Percentiles rank a stretch among this genome's conserved stretches.
Evolutionary conservation across 2,797 vertebrate genomes (phyloP).

Genomic region (Anabas testudineus): DNA sequence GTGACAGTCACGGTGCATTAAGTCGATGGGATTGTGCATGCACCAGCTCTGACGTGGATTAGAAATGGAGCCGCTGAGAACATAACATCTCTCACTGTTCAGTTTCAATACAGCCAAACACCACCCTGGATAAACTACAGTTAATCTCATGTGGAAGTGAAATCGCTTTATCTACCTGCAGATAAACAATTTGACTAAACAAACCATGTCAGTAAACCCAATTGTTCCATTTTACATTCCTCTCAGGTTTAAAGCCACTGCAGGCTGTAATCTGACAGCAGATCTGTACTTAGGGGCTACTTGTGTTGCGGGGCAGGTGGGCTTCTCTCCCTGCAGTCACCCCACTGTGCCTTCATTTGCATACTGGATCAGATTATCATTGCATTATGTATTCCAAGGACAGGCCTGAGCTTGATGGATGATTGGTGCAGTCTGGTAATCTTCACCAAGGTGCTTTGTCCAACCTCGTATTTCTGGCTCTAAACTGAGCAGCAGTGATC

Average conservation of each 20-base stretch:
- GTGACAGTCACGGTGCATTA: constrained; percentile 38
- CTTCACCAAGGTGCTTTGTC: constrained; percentile 66
- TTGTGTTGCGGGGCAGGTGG: constrained; percentile 45
- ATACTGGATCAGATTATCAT: constrained; percentile 73
- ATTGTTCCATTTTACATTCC: background rate
- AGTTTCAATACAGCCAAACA: background rate
- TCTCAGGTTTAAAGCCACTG: background rate
- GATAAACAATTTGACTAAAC: background rate
- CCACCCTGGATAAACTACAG: background rate
- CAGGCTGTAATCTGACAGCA: constrained; percentile 27
- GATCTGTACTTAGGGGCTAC: constrained; percentile 24
- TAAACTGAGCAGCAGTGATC: constrained; percentile 38
- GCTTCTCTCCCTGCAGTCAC: constrained; percentile 44
- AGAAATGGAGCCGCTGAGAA: constrained; percentile 20
- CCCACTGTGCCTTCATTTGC: constrained; percentile 56
- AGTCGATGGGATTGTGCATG: constrained; percentile 3
- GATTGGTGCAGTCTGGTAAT: constrained; percentile 68
- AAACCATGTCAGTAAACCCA: background rate
- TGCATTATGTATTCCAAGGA: constrained; percentile 76
- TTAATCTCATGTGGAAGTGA: background rate
- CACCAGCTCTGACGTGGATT: constrained; percentile 8
- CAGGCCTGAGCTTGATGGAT: constrained; percentile 64
- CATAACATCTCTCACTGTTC: background rate
- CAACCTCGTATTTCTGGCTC: constrained; percentile 50
- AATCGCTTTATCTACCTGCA: background rate